Percentiles rank a stretch among this genome's conserved stretches.
phyloP scores from a whole-genome alignment of 2,797 vertebrate genomes.

The Ceryle rudis region DNA sequence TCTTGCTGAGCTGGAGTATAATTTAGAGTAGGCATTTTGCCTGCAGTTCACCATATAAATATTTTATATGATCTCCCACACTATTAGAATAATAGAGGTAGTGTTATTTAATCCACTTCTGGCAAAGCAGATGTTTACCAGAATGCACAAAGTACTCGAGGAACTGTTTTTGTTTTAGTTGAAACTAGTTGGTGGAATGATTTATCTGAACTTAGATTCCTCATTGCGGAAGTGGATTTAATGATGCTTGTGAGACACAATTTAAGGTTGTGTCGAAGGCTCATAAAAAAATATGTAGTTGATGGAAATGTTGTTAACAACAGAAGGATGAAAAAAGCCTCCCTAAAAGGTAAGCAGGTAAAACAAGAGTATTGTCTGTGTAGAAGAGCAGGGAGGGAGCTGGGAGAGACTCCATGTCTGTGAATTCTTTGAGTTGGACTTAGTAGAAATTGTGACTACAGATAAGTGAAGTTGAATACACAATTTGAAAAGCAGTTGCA shows the following conservation, averaged over 20 bases:
- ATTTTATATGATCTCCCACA: constrained; percentile 51
- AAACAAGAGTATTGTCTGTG: not conserved
- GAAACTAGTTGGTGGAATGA: not conserved
- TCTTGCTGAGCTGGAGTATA: constrained; percentile 28
- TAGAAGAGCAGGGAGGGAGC: not conserved
- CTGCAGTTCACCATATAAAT: constrained; percentile 57
- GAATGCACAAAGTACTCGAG: constrained; percentile 32
- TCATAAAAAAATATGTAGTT: not conserved
- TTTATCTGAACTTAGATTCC: constrained; percentile 10
- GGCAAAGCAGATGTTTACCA: constrained; percentile 40
- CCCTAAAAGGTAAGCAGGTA: not conserved
- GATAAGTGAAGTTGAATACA: not conserved
- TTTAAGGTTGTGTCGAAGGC: not conserved
- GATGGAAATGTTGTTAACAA: not conserved
- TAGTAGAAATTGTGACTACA: not conserved
- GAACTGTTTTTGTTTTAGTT: not conserved
- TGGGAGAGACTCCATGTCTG: not conserved
- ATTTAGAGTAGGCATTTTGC: constrained; percentile 52
- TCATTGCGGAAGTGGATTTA: not conserved
- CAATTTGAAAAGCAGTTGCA: not conserved
- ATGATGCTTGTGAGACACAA: not conserved
- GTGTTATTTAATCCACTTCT: constrained; percentile 60
- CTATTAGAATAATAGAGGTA: constrained; percentile 57
- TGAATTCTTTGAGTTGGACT: not conserved
- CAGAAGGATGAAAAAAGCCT: not conserved